A percentile compares a stretch with the other conserved stretches of the same genome.
Evolutionary conservation across 2,888 invertebrate species (phyloP).

Genomic region (Lycocerus yunnanus): DNA sequence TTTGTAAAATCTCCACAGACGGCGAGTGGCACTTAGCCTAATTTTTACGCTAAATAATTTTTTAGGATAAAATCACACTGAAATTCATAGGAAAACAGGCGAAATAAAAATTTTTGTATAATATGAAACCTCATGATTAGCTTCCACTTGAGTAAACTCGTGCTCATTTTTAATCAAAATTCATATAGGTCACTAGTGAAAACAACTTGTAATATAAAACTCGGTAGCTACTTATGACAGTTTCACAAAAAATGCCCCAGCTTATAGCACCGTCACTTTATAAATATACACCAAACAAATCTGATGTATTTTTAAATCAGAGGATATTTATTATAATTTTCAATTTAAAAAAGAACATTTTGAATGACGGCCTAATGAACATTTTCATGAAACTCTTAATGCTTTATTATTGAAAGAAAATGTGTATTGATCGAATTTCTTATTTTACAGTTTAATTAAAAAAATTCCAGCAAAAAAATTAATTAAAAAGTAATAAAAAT

Average conservation of each 20-base stretch:
- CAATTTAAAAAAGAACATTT: not conserved
- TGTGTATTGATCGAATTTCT: no score
- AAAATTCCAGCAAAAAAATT: no score
- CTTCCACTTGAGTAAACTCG: not conserved
- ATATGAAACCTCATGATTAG: not conserved
- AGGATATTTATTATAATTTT: not conserved
- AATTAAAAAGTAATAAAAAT: no score
- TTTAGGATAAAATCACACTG: not conserved
- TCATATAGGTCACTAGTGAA: not conserved
- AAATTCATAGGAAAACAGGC: not conserved
- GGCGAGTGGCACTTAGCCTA: no score
- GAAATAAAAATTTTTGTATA: not conserved
- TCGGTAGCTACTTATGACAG: not conserved
- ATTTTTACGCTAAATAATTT: no score
- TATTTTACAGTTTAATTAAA: no score
- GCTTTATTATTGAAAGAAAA: no score
- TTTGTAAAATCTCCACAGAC: no score
- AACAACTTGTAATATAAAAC: not conserved
- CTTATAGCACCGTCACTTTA: not conserved
- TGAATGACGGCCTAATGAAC: no score
- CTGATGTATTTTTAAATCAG: not conserved
- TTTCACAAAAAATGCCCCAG: not conserved
- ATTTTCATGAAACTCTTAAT: no score
- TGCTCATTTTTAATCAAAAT: not conserved
- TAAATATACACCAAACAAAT: not conserved